Percentiles rank a stretch among this genome's conserved stretches.
These are phyloP conservation scores for Falco berigora DNA, from an alignment of 2,797 vertebrate genomes.

Conservation along the genomic window DNA sequence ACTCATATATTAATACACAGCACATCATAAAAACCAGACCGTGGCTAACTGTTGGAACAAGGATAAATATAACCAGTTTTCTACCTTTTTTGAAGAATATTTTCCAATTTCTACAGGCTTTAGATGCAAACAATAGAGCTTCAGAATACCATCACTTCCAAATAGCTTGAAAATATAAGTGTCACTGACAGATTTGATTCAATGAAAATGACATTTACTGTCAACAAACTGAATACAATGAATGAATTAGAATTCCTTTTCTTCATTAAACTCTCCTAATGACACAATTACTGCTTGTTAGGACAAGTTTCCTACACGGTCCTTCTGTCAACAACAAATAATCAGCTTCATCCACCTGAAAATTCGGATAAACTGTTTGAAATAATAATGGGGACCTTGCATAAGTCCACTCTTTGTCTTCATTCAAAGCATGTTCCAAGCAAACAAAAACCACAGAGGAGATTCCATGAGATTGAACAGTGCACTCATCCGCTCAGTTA, in stretches of 20 bases:
- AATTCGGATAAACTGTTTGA: conserved; percentile 15
- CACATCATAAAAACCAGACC: neutral
- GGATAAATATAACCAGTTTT: neutral
- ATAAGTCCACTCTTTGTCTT: conserved; percentile 50
- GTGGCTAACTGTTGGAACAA: neutral
- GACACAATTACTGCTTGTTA: conserved; percentile 70
- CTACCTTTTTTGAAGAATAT: neutral
- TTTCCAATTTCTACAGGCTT: neutral
- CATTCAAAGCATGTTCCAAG: neutral
- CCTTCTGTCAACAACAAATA: conserved; percentile 70
- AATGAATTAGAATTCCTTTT: conserved; percentile 59
- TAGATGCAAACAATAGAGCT: conserved; percentile 12
- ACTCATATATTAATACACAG: neutral
- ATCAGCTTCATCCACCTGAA: conserved; percentile 68
- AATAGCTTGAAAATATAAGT: conserved; percentile 45
- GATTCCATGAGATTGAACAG: neutral
- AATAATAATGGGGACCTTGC: neutral
- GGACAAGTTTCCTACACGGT: conserved; percentile 49
- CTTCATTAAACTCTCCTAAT: conserved; percentile 64
- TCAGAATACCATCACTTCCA: conserved; percentile 29
- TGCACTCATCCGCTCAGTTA: neutral
- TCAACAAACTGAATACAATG: conserved; percentile 44
- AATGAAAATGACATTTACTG: conserved; percentile 61
- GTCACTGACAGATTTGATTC: conserved; percentile 51
- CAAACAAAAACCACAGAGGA: neutral